Evolutionary conservation across 2,113 vertebrate species (phyloP), one percentile per base, ranked within the genome.

Genomic region (Alouatta palliata): DNA sequence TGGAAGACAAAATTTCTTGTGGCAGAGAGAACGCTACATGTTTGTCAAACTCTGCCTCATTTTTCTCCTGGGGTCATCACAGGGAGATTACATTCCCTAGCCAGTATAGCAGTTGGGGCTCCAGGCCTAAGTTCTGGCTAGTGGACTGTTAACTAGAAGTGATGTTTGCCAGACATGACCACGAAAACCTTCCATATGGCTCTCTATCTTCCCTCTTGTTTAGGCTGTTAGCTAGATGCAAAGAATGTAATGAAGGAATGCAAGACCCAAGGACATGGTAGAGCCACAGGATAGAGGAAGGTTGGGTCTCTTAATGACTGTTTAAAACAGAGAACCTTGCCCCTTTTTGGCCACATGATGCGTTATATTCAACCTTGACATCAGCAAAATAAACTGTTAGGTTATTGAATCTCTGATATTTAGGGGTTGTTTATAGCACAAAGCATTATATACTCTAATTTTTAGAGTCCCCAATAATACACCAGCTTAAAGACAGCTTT

Each of bases 1-100:
- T 8, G 2, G 70, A 96, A 96, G 70, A 35, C 47, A 83, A 87
- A 92, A 82, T 20, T 49, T 97, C 37, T 40, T 61, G 17, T 95
- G 77, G 6, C 47, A 92, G 45, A 89, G n/a, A 80, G 86, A 95
- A 83, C 64, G 14, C 32, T 64, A 49, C 2, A 11, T 86, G 2
- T 92, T 91, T 64, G 61, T 64, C 27, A 64, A 64, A 27, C 61
- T 64, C 13, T 70, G 16, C 92, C 86, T 95, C 27, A 80, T 80
- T 92, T 91, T 85, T 47, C 10, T 84, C 25, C 68, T 86, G 32
- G 64, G 17, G 8, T 58, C 47, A 87, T 58, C 47, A 87, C 6
- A 80, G 10, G 10, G 40, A 86, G 13, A 80, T n/a, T 30, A 84
- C 37, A n/a, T 81, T 76, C 21, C 23, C 14, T 3, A 27, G 37